These are phyloP conservation scores for Bicyclus anynana DNA, from an alignment of 1,140 invertebrate genomes.

Conservation along the genomic window DNA sequence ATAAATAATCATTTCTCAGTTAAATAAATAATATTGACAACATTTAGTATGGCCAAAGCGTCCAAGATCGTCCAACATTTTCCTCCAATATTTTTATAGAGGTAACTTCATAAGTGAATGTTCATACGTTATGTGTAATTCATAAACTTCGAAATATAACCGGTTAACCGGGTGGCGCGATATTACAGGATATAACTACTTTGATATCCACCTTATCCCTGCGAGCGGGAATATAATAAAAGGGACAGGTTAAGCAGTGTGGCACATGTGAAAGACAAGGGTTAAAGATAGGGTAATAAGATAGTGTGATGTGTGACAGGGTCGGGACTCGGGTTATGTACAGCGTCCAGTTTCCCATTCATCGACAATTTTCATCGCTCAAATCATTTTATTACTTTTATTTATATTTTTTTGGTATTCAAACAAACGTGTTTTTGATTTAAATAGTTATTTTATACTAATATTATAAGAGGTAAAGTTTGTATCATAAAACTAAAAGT, in stretches of 20 bases:
- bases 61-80: background rate
- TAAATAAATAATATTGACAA: too few relatives aligned
- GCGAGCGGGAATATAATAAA: constrained; percentile 9
- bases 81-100: background rate
- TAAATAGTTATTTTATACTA: too few relatives aligned
- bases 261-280: constrained; percentile 19
- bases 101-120: background rate
- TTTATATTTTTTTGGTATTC: background rate
- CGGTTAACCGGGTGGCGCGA: background rate
- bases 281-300: background rate
- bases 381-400: background rate
- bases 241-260: constrained; percentile 5
- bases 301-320: background rate
- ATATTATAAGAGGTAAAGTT: too few relatives aligned
- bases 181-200: background rate
- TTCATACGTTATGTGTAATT: background rate
- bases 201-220: background rate
- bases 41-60: too few relatives aligned
- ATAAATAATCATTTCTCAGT: too few relatives aligned
- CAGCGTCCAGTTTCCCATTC: background rate
- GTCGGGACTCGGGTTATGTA: background rate
- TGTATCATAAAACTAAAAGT: too few relatives aligned
- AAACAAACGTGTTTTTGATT: too few relatives aligned
- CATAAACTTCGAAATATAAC: background rate
- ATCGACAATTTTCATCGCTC: background rate